Evolutionary conservation across 2,888 invertebrate species (phyloP).

Genomic region (Gastrophysa polygoni): DNA sequence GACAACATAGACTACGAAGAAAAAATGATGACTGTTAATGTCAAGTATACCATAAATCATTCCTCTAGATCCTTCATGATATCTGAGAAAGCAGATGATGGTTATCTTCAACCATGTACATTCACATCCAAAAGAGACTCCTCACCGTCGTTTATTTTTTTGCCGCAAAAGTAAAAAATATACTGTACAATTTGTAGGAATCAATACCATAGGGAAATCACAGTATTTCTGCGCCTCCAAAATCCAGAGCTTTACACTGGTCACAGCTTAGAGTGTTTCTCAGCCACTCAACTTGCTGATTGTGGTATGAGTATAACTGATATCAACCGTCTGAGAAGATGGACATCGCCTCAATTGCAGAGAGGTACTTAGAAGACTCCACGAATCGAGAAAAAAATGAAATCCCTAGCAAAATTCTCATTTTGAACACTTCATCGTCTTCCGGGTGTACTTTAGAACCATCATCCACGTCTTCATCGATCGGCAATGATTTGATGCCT

Average conservation of each 20-base stretch:
- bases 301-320: neutral
- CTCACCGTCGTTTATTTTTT: conserved; percentile 10
- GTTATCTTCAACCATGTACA: too few species aligned
- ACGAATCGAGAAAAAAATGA: neutral
- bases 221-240: conserved; percentile 20
- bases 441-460: neutral
- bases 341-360: neutral
- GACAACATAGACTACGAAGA: too few species aligned
- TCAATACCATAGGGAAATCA: conserved; percentile 8
- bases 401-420: neutral
- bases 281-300: neutral
- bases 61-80: too few species aligned
- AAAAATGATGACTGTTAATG: too few species aligned
- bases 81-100: too few species aligned
- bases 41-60: too few species aligned
- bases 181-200: conserved; percentile 12
- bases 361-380: too few species aligned
- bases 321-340: neutral
- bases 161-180: conserved; percentile 19
- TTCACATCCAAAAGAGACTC: too few species aligned
- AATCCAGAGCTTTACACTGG: conserved; percentile 26
- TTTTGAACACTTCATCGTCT: neutral
- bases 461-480: neutral
- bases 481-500: neutral
- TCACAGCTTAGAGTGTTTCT: conserved; percentile 23